A percentile compares a stretch with the other conserved stretches of the same genome.
Conservation (phyloP, 2,797 vertebrate species). For the Pantherophis vulpinus region DNA sequence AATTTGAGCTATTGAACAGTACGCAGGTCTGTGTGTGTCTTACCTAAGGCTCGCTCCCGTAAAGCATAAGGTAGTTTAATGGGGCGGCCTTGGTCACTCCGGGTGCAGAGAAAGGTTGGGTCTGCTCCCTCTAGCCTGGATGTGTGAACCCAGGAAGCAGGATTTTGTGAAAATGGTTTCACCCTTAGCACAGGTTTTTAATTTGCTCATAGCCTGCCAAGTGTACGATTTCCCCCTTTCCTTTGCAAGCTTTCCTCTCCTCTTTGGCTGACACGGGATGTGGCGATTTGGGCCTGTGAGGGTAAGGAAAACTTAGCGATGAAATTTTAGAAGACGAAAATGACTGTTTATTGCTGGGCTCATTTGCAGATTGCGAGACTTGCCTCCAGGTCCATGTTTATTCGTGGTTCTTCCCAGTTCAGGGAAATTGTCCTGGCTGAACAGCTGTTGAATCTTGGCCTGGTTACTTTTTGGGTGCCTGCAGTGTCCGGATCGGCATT, state of each 20-base stretch:
- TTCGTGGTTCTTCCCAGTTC: not conserved
- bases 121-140: not conserved
- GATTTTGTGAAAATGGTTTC: not conserved
- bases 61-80: not conserved
- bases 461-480: not conserved
- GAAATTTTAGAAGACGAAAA: not conserved
- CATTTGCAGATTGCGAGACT: not conserved
- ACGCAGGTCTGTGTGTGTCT: not conserved
- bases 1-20: not conserved
- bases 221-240: not conserved
- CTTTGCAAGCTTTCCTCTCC: not conserved
- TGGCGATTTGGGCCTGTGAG: not conserved
- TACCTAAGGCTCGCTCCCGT: not conserved
- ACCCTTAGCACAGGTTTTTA: not conserved
- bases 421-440: not conserved
- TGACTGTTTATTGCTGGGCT: not conserved
- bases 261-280: not conserved
- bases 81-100: not conserved
- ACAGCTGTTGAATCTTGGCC: not conserved
- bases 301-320: not conserved
- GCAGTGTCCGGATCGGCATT: too few relatives aligned
- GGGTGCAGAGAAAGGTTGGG: not conserved
- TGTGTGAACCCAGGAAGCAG: not conserved
- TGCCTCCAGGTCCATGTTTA: not conserved
- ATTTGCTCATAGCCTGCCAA: not conserved